A percentile compares a stretch with the other conserved stretches of the same genome.
Conservation (phyloP, 2,797 vertebrate species). For the Rhodeus uyekii region DNA sequence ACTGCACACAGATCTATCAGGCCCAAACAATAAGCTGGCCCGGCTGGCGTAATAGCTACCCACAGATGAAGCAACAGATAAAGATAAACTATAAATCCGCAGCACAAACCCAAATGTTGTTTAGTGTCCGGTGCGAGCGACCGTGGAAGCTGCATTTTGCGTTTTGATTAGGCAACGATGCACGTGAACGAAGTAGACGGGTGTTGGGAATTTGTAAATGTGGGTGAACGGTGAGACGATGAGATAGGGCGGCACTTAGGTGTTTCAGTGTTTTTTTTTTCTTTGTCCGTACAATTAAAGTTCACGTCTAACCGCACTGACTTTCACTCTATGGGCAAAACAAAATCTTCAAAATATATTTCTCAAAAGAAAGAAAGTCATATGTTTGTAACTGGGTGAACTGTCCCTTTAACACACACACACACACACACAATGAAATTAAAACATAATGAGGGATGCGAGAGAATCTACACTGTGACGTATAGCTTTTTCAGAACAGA, state of each 20-base stretch:
- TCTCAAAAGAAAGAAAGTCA: background rate
- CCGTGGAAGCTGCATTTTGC: slow-evolving; percentile 64
- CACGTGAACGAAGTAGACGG: background rate
- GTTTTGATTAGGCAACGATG: slow-evolving; percentile 13
- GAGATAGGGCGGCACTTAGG: background rate
- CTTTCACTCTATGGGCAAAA: background rate
- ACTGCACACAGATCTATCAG: slow-evolving; percentile 89
- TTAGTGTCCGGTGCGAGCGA: slow-evolving; percentile 54
- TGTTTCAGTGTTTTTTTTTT: background rate
- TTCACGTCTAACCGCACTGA: background rate
- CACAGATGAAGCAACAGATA: slow-evolving; percentile 96
- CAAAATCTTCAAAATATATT: background rate
- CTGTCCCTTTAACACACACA: background rate
- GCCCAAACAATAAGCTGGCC: slow-evolving; percentile 93
- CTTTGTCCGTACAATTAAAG: background rate
- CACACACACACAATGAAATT: background rate
- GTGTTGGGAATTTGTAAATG: slow-evolving; percentile 14
- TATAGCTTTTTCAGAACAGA: slow-evolving; percentile 38
- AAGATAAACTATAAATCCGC: slow-evolving; percentile 94
- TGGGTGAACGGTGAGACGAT: background rate
- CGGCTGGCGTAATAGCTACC: slow-evolving; percentile 91
- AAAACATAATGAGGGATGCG: slow-evolving; percentile 9
- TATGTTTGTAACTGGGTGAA: background rate
- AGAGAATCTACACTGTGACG: slow-evolving; percentile 21
- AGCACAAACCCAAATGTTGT: slow-evolving; percentile 79